A percentile compares a stretch with the other conserved stretches of the same genome.
phyloP scores from a whole-genome alignment of 2,113 vertebrate species.

The Corythoichthys haematopterus region DNA sequence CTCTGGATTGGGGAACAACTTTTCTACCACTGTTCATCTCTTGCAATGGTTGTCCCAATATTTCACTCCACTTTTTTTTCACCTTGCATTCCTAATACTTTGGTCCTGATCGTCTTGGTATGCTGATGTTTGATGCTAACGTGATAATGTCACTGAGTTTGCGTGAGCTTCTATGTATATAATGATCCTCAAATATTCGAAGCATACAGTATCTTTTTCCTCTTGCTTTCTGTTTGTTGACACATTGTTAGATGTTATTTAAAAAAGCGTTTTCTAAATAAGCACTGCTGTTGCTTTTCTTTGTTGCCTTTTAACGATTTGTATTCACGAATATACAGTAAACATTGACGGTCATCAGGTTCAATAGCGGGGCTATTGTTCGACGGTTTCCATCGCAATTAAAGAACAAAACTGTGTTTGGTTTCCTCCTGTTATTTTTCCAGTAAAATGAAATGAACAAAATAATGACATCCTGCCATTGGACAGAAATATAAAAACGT shows the following conservation, averaged over 20 bases:
- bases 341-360: not conserved
- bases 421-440: not conserved
- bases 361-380: not conserved
- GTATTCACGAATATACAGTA: not conserved
- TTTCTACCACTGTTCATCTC: too few relatives aligned
- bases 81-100: not conserved
- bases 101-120: not conserved
- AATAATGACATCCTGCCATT: too few relatives aligned
- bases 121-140: constrained; percentile 31
- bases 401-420: not conserved
- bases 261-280: constrained; percentile 14
- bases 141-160: constrained; percentile 37
- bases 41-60: too few relatives aligned
- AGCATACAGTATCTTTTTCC: constrained; percentile 1
- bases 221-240: constrained; percentile 26
- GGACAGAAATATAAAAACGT: not conserved
- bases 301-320: not conserved
- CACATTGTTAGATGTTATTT: constrained; percentile 43
- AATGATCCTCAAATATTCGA: constrained; percentile 16
- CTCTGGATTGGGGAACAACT: too few relatives aligned
- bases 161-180: constrained; percentile 15
- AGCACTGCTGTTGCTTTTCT: not conserved
- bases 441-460: too few relatives aligned
- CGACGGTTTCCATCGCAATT: not conserved
- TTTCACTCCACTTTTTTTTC: too few relatives aligned